Evolutionary conservation across 2,888 invertebrate species (phyloP), one percentile per base, ranked within the genome.

Genomic region (Tiphia femorata): DNA sequence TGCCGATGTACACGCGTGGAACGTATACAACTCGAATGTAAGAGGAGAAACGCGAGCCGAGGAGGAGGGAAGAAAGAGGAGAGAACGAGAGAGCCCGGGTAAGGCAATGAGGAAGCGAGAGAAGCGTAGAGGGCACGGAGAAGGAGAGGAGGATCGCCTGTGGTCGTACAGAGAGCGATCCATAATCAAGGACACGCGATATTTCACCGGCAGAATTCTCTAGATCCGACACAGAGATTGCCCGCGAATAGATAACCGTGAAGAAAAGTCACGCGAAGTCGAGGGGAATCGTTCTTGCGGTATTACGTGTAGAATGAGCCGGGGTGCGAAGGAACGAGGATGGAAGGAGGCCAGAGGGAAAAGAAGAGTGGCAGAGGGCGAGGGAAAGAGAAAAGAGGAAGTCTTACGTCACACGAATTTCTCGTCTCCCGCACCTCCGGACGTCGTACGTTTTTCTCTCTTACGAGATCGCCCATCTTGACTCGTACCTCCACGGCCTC

Each of bases 181-280:
- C 72, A 72, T 76, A 79, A 80, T 79, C 77, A 79, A 73, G 67
- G 72, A 67, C 75, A 75, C 72, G 77, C 78, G 74, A 80, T 80
- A 78, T 77, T 75, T 77, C 72, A 78, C 69, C 41, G 59, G 51
- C 57, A 54, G 70, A 71, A 76, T 76, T 72, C 68, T 56, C 62
- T 35, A 75, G 70, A 76, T 74, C 64, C 63, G 49, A 44, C 64
- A 57, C 47, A 48, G 48, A 67, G 72, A 75, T 75, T 70, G 69
- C 66, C 49, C 44, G 56, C 59, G 67, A 68, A 72, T 64, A 69
- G 72, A 72, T 67, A 70, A 75, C 72, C 64, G 58, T 58, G 70
- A 61, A 62, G 75, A 72, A 75, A 73, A 75, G 76, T 77, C 77
- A 78, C 76, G 76, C 77, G 58, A 78, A 73, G 67, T 59, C 44